Evolutionary conservation across 2,797 vertebrate genomes (phyloP).

Genomic region (Muscicapa striata): DNA sequence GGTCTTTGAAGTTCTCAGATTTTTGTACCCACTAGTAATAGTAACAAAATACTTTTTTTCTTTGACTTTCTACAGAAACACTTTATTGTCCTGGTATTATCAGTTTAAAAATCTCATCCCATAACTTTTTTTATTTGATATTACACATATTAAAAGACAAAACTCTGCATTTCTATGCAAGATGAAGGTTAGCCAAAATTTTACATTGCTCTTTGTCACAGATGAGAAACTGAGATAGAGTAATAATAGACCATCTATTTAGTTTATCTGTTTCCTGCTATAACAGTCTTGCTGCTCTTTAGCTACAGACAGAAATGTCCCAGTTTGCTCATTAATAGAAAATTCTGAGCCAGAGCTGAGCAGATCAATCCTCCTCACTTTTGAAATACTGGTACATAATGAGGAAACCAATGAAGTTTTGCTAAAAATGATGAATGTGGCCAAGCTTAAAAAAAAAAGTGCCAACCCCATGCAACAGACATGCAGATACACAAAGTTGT

Average conservation of each 20-base stretch:
- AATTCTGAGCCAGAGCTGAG: neutral
- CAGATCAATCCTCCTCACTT: neutral
- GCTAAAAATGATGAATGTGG: neutral
- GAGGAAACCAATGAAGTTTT: neutral
- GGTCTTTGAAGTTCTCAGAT: neutral
- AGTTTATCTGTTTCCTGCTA: neutral
- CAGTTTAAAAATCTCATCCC: neutral
- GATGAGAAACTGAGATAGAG: neutral
- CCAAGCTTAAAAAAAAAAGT: neutral
- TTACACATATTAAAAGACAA: neutral
- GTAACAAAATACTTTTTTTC: neutral
- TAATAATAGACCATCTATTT: neutral
- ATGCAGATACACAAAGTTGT: neutral
- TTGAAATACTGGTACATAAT: neutral
- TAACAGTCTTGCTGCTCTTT: neutral
- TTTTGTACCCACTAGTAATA: neutral
- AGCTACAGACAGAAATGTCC: neutral
- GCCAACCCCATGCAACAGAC: neutral
- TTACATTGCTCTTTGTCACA: neutral
- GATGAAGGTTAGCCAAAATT: neutral
- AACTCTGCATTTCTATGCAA: neutral
- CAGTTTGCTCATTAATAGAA: neutral
- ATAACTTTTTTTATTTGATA: neutral
- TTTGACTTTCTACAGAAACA: neutral
- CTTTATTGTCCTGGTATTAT: neutral